Evolutionary conservation across 2,113 vertebrate species (phyloP).

Genomic region (Prunella fulvescens): DNA sequence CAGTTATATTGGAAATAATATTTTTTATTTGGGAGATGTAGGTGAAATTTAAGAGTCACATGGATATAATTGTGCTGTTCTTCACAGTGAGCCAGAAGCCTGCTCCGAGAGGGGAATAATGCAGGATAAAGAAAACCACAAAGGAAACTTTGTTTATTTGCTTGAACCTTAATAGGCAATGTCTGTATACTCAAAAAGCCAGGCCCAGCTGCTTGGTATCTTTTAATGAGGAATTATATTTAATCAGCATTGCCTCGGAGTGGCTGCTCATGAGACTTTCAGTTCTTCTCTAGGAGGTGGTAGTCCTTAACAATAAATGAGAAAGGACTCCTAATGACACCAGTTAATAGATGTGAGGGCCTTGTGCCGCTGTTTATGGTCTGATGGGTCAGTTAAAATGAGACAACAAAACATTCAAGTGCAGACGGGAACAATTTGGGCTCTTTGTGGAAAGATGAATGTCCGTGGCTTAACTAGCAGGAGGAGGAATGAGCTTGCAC

Average conservation of each 20-base stretch:
- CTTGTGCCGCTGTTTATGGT: neutral
- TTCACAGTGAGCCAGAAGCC: neutral
- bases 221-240: conserved; percentile 19
- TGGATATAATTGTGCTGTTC: neutral
- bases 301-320: neutral
- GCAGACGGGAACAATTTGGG: neutral
- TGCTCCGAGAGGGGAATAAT: neutral
- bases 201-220: neutral
- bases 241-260: neutral
- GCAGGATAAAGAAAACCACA: neutral
- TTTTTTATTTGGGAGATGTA: neutral
- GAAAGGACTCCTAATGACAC: conserved; percentile 22
- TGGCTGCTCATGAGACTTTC: neutral
- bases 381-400: conserved; percentile 34
- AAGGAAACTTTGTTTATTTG: neutral
- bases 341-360: conserved; percentile 21
- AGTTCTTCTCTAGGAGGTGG: neutral
- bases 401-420: conserved; percentile 10
- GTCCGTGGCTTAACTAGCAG: neutral
- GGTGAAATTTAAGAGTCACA: neutral
- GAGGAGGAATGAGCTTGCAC: neutral
- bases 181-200: neutral
- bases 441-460: conserved; percentile 40
- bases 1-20: neutral
- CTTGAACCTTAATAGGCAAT: neutral